Conservation (phyloP, 2,113 vertebrate species). For the Plestiodon gilberti region DNA sequence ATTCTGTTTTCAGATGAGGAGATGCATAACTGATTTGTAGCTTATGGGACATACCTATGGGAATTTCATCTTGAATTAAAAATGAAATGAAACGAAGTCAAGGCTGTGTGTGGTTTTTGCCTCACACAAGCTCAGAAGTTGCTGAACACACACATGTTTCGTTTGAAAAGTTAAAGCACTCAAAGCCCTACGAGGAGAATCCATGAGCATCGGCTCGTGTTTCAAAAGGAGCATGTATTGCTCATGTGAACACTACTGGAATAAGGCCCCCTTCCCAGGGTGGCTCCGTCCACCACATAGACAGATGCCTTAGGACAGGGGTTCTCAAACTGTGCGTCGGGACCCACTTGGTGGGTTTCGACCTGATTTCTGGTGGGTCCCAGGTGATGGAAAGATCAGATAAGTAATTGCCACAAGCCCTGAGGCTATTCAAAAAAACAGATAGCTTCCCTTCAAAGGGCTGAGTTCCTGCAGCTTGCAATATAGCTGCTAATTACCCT, state of each 20-base stretch:
- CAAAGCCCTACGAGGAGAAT: background rate
- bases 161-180: background rate
- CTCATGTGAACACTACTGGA: background rate
- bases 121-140: background rate
- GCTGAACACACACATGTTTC: background rate
- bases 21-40: background rate
- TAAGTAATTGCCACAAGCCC: too few relatives aligned
- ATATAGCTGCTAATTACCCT: too few relatives aligned
- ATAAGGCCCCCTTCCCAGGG: background rate
- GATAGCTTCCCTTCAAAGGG: too few relatives aligned
- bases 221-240: background rate
- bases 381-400: too few relatives aligned
- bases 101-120: background rate
- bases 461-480: too few relatives aligned
- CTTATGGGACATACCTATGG: background rate
- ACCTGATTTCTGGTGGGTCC: too few relatives aligned
- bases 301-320: too few relatives aligned
- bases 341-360: too few relatives aligned
- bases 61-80: background rate
- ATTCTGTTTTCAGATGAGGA: constrained; percentile 5
- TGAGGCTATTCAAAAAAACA: too few relatives aligned
- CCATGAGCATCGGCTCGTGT: background rate
- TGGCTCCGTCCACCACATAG: background rate
- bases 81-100: background rate
- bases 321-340: too few relatives aligned